Percentiles rank a stretch among this genome's conserved stretches.
phyloP scores from a whole-genome alignment of 2,888 invertebrate species.

The Athrips mouffetella region DNA sequence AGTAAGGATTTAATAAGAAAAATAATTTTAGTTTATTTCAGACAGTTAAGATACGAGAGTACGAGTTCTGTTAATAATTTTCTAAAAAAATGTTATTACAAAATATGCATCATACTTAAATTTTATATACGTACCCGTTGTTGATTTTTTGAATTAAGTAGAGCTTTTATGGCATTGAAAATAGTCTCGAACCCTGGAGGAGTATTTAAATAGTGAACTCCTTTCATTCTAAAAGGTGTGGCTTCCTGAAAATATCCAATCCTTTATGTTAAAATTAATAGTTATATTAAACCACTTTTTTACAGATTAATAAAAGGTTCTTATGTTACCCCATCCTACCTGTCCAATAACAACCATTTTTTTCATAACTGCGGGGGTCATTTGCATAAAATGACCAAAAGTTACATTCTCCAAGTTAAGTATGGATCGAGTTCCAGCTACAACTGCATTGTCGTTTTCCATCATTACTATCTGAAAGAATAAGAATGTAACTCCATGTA shows the following conservation, averaged over 20 bases:
- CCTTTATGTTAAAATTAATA: too few relatives aligned
- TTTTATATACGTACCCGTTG: conserved; percentile 65
- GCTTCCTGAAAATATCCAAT: conserved; percentile 77
- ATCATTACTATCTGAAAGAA: conserved; percentile 44
- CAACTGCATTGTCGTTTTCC: conserved; percentile 63
- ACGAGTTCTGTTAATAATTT: too few relatives aligned
- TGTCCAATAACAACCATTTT: conserved; percentile 47
- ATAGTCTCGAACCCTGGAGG: conserved; percentile 76
- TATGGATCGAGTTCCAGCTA: conserved; percentile 51
- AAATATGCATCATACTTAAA: too few relatives aligned
- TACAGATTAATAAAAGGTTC: too few relatives aligned
- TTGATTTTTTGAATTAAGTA: conserved; percentile 78
- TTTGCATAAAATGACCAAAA: conserved; percentile 57
- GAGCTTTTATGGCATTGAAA: conserved; percentile 69
- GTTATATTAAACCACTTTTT: too few relatives aligned
- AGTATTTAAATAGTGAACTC: conserved; percentile 76
- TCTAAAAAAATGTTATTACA: too few relatives aligned
- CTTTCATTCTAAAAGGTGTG: conserved; percentile 78
- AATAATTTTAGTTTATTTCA: neutral
- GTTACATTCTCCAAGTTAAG: conserved; percentile 62
- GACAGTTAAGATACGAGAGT: neutral
- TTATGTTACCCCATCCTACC: conserved; percentile 28
- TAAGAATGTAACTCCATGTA: neutral
- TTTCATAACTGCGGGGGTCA: conserved; percentile 63
- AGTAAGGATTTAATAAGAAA: too few relatives aligned